Evolutionary conservation across 1,140 invertebrate species (phyloP), one percentile per base, ranked within the genome.

Genomic region (Drosophila parabipectinata): DNA sequence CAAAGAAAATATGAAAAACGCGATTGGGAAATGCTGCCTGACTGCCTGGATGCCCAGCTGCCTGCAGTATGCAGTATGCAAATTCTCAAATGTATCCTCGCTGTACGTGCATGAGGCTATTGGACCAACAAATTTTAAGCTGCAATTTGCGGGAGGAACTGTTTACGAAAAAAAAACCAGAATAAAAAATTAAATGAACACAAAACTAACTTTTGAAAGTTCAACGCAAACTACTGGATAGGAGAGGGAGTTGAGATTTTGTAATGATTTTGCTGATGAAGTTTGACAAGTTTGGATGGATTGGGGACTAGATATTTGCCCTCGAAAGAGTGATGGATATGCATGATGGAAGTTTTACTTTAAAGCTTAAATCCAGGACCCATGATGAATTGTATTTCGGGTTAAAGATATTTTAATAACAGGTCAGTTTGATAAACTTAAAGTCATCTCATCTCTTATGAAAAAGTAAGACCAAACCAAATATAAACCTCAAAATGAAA

Each of bases 91-190:
- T 74, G 56, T 55, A 60, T 60, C 21, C 18, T 44, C 37, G 6
- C 15, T 18, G 5, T 14, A 51, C 52, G 67, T 53, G 50, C 53
- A 26, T 52, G 55, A 5, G 15, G 6, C 14, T 64, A 51, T 30
- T 53, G 26, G 18, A 52, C 51, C 30, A 18, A 61, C 62, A 44
- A 54, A 51, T 64, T 44, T 74, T 48, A 56, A 64, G 69, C 59
- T 64, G 60, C 62, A 74, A 74, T 66, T 73, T 74, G 60, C 32
- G 72, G 72, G 59, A 39, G 62, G 53, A 74, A 74, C 53, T 57
- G 72, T 74, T 74, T 63, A 47, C 39, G 26, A 50, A 55, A 32
- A 34, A 39, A 51, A 71, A 39, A 52, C 1, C 15, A 3, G 2
- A 61, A 50, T 37, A 54, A 21, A 50, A 52, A 74, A 32, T 26